phyloP scores from a whole-genome alignment of 2,113 vertebrate genomes.

The Tachysurus fulvidraco region DNA sequence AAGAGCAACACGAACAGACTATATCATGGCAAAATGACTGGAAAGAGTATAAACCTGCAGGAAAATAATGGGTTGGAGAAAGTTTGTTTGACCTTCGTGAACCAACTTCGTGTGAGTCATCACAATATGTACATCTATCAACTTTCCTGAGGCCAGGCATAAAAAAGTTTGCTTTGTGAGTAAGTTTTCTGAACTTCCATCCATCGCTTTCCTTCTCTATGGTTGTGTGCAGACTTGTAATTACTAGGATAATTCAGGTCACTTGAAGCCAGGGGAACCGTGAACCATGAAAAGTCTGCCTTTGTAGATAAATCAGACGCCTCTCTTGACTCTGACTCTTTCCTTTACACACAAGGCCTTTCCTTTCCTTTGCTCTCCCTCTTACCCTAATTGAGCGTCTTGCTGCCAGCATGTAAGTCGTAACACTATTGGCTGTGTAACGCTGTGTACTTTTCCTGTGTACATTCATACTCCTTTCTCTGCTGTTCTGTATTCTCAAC shows the following conservation, averaged over 20 bases:
- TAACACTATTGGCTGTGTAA: conserved; percentile 28
- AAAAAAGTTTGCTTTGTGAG: conserved; percentile 11
- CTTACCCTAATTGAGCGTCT: conserved; percentile 8
- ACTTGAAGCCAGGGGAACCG: conserved; percentile 49
- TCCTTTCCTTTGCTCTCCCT: neutral
- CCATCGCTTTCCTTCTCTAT: neutral
- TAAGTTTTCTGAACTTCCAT: conserved; percentile 24
- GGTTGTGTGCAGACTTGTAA: conserved; percentile 46
- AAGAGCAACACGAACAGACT: neutral
- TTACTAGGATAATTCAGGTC: conserved; percentile 57
- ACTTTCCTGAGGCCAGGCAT: conserved; percentile 31
- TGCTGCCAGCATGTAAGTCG: conserved; percentile 9
- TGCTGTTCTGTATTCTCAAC: neutral
- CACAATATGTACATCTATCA: conserved; percentile 37
- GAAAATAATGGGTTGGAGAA: conserved; percentile 22
- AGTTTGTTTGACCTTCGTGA: conserved; percentile 41
- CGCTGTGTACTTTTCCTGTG: conserved; percentile 20
- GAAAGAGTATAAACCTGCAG: conserved; percentile 16
- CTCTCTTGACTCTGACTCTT: conserved; percentile 4
- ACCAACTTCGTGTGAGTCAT: conserved; percentile 14
- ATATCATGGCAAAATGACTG: too few relatives aligned
- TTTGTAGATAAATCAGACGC: conserved; percentile 52
- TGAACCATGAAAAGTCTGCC: conserved; percentile 47
- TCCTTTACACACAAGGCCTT: neutral
- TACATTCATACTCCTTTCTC: conserved; percentile 4